Evolutionary conservation across 2,113 vertebrate genomes (phyloP).

Genomic region (Shinisaurus crocodilurus): DNA sequence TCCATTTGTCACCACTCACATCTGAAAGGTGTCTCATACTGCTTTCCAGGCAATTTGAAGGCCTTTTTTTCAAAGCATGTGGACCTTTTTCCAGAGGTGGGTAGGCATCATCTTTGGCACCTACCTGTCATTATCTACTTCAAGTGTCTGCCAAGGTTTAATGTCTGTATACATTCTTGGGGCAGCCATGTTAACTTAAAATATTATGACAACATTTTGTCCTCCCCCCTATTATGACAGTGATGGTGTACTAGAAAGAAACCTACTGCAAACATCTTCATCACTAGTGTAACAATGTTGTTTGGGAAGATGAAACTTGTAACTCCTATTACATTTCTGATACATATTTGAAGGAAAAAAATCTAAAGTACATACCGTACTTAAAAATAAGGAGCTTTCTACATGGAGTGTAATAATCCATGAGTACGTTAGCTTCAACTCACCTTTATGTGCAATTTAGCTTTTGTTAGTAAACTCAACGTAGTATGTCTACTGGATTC

Average conservation of each 20-base stretch:
- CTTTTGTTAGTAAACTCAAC: constrained; percentile 92
- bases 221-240: no score
- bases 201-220: not conserved
- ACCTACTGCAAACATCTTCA: not conserved
- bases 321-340: not conserved
- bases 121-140: not conserved
- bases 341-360: not conserved
- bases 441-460: constrained; percentile 94
- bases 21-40: not conserved
- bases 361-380: not conserved
- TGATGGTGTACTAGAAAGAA: not conserved
- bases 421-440: not conserved
- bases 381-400: not conserved
- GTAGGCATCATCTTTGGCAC: not conserved
- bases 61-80: not conserved
- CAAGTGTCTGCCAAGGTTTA: not conserved
- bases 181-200: not conserved
- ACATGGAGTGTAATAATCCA: not conserved
- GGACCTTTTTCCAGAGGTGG: not conserved
- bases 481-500: constrained; percentile 92
- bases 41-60: not conserved
- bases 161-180: not conserved
- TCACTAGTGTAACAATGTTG: not conserved
- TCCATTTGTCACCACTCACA: not conserved
- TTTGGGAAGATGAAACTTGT: not conserved